Evolutionary conservation across 2,888 invertebrate genomes (phyloP).

Genomic region (Leptothorax acervorum): DNA sequence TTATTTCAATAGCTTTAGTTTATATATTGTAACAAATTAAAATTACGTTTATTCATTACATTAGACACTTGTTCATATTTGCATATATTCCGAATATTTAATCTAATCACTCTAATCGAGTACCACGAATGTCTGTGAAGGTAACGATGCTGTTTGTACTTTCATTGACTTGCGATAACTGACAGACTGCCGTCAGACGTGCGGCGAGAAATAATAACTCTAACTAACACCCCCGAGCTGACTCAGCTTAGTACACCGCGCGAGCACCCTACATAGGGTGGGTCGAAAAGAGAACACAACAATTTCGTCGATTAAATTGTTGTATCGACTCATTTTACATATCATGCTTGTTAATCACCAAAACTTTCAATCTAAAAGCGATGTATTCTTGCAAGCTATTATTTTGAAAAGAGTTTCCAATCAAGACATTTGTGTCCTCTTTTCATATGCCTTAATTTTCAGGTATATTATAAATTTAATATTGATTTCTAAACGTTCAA

Average conservation of each 20-base stretch:
- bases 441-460: neutral
- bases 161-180: conserved; percentile 60
- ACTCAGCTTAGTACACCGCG: conserved; percentile 30
- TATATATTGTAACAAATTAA: conserved; percentile 22
- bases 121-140: neutral
- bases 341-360: neutral
- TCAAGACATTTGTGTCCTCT: neutral
- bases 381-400: neutral
- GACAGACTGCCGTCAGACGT: conserved; percentile 57
- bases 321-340: neutral
- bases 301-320: conserved; percentile 23
- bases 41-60: neutral
- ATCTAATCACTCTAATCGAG: neutral
- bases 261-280: conserved; percentile 28
- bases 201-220: conserved; percentile 68
- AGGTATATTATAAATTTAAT: neutral
- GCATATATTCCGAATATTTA: neutral
- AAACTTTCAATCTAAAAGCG: neutral
- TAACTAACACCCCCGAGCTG: conserved; percentile 54
- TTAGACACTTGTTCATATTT: neutral
- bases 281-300: conserved; percentile 7
- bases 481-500: neutral
- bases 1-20: neutral
- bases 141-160: conserved; percentile 36
- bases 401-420: neutral